phyloP scores from a whole-genome alignment of 64 coral and sea anemone species.

The Dendrophyllia cribrosa region DNA sequence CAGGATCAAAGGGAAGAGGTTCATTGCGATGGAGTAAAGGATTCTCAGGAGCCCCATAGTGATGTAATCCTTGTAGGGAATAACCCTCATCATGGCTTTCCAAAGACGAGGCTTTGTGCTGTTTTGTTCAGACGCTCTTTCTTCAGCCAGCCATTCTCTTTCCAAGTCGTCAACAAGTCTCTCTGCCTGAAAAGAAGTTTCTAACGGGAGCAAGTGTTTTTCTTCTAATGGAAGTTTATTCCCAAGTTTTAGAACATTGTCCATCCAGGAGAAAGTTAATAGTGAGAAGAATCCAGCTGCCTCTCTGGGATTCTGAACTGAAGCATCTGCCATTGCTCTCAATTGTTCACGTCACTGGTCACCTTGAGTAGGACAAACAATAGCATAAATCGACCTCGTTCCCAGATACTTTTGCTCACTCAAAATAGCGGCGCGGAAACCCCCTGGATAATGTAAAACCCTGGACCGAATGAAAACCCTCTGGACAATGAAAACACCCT shows the following conservation, averaged over 20 bases:
- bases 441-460: no score
- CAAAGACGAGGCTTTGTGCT: constrained; percentile 34
- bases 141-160: constrained; percentile 26
- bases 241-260: constrained; percentile 28
- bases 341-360: no score
- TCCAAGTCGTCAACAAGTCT: not conserved
- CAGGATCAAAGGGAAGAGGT: not conserved
- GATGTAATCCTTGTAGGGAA: not conserved
- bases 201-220: constrained; percentile 47
- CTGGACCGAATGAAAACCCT: no score
- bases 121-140: not conserved
- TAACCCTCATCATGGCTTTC: constrained; percentile 35
- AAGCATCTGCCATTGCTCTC: no score
- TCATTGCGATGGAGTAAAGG: not conserved
- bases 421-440: no score
- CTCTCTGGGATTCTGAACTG: not conserved
- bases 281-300: constrained; percentile 27
- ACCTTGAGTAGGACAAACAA: no score
- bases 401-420: no score
- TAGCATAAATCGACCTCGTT: no score
- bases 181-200: not conserved
- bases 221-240: constrained; percentile 67
- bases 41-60: not conserved
- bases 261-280: constrained; percentile 72
- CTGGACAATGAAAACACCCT: no score